Evolutionary conservation across 2,113 vertebrate species (phyloP).

Genomic region (Pygoscelis antarcticus): DNA sequence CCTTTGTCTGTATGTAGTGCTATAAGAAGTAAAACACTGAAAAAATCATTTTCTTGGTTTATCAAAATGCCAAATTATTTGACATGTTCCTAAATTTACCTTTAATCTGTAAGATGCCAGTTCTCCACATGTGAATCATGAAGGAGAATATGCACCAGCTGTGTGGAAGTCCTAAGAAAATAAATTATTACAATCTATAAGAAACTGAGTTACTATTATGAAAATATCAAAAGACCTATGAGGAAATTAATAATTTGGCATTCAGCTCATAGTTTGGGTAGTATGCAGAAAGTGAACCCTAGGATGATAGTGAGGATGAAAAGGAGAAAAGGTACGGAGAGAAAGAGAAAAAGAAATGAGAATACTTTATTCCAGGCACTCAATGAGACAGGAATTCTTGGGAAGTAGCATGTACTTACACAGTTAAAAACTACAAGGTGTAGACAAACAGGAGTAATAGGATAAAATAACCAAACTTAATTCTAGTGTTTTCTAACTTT

Average conservation of each 20-base stretch:
- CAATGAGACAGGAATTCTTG: neutral
- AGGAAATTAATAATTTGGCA: neutral
- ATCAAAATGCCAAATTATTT: neutral
- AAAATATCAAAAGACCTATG: neutral
- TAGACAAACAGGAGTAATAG: neutral
- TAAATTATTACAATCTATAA: neutral
- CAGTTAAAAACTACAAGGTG: neutral
- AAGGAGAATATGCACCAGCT: neutral
- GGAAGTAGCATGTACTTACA: neutral
- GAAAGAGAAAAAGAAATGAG: neutral
- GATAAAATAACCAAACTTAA: neutral
- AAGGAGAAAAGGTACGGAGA: neutral
- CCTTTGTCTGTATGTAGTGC: accelerated
- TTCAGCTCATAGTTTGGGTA: neutral
- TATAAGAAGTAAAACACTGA: neutral
- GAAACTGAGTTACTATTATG: neutral
- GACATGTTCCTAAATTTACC: neutral
- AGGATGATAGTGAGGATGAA: neutral
- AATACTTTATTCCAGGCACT: neutral
- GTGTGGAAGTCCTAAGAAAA: neutral
- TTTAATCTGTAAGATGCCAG: neutral
- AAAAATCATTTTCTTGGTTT: neutral
- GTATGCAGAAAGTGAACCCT: neutral
- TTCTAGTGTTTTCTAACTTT: neutral
- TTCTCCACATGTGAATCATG: neutral